Conservation (phyloP, 2,888 invertebrate species). For the Eupithecia exiguata region DNA sequence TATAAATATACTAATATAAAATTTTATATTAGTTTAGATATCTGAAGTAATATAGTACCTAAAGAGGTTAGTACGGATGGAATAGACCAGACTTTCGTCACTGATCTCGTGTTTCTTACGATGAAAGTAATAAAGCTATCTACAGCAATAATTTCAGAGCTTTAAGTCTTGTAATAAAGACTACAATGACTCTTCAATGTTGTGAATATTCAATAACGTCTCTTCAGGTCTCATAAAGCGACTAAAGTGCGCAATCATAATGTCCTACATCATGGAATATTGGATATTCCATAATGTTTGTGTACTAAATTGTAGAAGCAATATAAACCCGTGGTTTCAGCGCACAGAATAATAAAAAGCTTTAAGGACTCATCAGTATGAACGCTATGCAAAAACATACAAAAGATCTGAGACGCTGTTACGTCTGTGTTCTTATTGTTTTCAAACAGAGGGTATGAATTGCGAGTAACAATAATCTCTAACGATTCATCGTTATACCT, state of each 20-base stretch:
- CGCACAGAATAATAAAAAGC: conserved; percentile 15
- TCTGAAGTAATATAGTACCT: too few relatives aligned
- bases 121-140: neutral
- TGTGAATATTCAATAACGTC: conserved; percentile 34
- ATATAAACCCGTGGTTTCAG: conserved; percentile 27
- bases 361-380: neutral
- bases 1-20: too few relatives aligned
- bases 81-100: too few relatives aligned
- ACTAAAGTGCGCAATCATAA: conserved; percentile 32
- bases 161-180: neutral
- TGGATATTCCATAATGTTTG: conserved; percentile 34
- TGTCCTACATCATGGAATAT: conserved; percentile 36
- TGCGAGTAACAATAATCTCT: neutral
- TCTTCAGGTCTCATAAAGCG: conserved; percentile 26
- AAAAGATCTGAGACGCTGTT: conserved; percentile 8
- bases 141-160: neutral
- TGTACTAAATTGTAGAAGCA: conserved; percentile 31
- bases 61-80: too few relatives aligned
- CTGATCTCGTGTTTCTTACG: too few relatives aligned
- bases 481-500: neutral
- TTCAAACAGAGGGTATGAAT: conserved; percentile 16
- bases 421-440: neutral
- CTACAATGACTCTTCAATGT: conserved; percentile 11
- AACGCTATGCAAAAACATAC: conserved; percentile 1
- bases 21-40: too few relatives aligned